These are phyloP conservation scores for Phylloscopus collybita DNA, from an alignment of 2,797 vertebrate genomes.

Conservation along the genomic window DNA sequence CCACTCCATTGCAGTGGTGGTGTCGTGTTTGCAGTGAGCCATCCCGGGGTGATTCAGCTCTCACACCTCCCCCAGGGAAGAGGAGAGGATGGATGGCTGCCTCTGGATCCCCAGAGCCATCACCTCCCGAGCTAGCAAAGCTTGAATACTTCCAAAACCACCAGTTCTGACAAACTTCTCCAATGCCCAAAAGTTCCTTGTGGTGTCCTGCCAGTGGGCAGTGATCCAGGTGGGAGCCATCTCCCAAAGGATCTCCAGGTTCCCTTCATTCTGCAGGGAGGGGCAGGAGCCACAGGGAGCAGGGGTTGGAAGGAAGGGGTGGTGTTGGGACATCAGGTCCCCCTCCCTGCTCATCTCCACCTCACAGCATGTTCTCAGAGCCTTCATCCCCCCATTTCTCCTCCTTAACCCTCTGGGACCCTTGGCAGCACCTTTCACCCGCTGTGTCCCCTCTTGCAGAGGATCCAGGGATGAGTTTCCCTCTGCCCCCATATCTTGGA, in stretches of 20 bases:
- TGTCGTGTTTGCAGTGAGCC: background rate
- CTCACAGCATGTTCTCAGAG: fast-evolving
- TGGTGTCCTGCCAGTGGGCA: fast-evolving
- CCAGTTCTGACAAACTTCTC: fast-evolving
- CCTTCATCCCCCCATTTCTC: background rate
- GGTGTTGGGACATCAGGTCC: background rate
- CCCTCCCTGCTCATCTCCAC: background rate
- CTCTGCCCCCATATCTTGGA: background rate
- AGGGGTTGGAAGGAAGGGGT: background rate
- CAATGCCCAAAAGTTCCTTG: fast-evolving
- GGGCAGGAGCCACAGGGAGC: fast-evolving
- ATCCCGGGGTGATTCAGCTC: background rate
- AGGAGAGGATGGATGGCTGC: background rate
- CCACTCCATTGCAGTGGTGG: fast-evolving
- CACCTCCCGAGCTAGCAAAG: fast-evolving
- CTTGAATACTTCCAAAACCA: background rate
- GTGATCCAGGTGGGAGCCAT: fast-evolving
- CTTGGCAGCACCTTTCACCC: background rate
- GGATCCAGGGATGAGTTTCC: background rate
- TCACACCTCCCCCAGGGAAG: background rate
- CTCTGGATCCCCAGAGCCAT: background rate
- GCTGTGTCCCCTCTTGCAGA: fast-evolving
- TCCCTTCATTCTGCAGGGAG: background rate
- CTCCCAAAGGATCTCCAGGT: fast-evolving
- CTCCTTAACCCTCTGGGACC: background rate